phyloP scores from a whole-genome alignment of 1,140 invertebrate genomes.

The Helicorthomorpha holstii region DNA sequence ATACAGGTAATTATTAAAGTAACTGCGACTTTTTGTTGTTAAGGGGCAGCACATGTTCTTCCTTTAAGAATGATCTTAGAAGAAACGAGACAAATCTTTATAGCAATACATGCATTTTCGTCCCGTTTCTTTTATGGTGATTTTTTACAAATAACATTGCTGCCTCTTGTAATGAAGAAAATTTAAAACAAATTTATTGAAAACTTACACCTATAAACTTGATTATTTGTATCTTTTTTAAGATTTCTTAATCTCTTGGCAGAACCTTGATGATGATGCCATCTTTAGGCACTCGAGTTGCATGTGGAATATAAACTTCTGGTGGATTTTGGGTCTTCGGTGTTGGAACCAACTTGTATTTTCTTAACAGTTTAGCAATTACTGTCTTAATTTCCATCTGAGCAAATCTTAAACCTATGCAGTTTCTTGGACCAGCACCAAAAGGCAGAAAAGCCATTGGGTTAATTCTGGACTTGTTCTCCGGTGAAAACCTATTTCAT shows the following conservation, averaged over 20 bases:
- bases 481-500: neutral
- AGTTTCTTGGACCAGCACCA: conserved; percentile 34
- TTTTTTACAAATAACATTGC: too few species aligned
- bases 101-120: too few species aligned
- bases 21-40: too few species aligned
- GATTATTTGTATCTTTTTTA: neutral
- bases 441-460: conserved; percentile 27
- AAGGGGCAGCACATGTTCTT: too few species aligned
- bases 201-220: too few species aligned
- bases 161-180: too few species aligned
- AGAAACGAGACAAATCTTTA: too few species aligned
- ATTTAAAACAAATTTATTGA: too few species aligned
- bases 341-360: neutral
- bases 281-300: neutral
- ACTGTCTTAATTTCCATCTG: conserved; percentile 42
- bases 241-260: neutral
- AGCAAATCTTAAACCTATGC: conserved; percentile 44
- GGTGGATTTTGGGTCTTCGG: neutral
- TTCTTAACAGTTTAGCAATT: neutral
- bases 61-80: too few species aligned
- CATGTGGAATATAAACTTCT: neutral
- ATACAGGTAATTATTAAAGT: too few species aligned
- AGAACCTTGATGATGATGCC: neutral
- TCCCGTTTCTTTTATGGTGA: too few species aligned
- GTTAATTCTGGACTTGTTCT: neutral